A percentile compares a stretch with the other conserved stretches of the same genome.
Conservation (phyloP, 2,888 invertebrate genomes). For the Polymixis lichenea region DNA sequence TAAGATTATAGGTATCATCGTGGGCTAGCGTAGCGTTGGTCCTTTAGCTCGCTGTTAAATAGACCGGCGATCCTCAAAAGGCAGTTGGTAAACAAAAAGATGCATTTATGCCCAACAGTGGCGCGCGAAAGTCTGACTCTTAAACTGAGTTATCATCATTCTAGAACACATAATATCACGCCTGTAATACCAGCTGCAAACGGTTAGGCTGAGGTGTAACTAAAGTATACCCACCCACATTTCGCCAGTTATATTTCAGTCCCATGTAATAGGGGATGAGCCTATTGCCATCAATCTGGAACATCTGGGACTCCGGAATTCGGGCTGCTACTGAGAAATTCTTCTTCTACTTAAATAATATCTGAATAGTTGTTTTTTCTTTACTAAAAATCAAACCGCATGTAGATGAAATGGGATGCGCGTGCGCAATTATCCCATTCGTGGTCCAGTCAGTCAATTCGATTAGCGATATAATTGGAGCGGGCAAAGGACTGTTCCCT, state of each 20-base stretch:
- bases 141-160: neutral
- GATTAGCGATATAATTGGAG: conserved; percentile 86
- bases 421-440: conserved; percentile 88
- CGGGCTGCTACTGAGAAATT: neutral
- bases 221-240: too few relatives aligned
- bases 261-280: neutral
- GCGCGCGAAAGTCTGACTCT: too few relatives aligned
- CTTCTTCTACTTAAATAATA: neutral
- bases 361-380: neutral
- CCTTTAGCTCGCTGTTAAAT: neutral
- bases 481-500: conserved; percentile 81
- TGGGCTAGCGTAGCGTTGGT: neutral
- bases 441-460: conserved; percentile 86
- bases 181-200: neutral
- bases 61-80: neutral
- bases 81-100: neutral
- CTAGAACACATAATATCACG: neutral
- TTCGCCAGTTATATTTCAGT: neutral
- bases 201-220: neutral
- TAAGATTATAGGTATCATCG: neutral
- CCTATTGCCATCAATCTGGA: neutral
- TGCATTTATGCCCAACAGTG: neutral
- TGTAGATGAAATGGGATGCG: conserved; percentile 80
- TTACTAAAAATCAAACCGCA: conserved; percentile 57
- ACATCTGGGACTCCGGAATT: neutral